Evolutionary conservation across 1,140 invertebrate genomes (phyloP).

Genomic region (Apis dorsata): DNA sequence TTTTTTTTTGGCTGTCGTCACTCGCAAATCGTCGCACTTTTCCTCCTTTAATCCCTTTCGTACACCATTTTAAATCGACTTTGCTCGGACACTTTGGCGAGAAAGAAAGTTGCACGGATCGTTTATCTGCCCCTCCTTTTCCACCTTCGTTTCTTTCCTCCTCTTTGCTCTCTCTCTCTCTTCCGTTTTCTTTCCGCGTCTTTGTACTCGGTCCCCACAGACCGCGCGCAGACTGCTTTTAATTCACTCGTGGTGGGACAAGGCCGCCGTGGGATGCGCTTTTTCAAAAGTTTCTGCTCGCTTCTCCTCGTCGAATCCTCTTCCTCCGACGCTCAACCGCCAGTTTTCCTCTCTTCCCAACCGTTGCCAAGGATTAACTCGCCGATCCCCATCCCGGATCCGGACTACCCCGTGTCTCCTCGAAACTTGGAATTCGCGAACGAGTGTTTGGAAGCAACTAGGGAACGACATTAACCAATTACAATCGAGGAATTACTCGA

Average conservation of each 20-base stretch:
- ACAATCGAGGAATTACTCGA: too few relatives aligned
- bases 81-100: neutral
- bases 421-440: too few relatives aligned
- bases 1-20: too few relatives aligned
- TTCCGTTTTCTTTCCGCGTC: too few relatives aligned
- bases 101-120: constrained; percentile 11
- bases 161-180: too few relatives aligned
- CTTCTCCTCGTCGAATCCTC: neutral
- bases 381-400: too few relatives aligned
- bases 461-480: too few relatives aligned
- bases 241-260: neutral
- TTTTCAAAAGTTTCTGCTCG: neutral
- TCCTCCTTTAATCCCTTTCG: too few relatives aligned
- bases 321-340: neutral
- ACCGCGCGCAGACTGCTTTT: constrained; percentile 12
- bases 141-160: too few relatives aligned
- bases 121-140: neutral
- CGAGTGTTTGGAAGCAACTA: too few relatives aligned
- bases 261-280: neutral
- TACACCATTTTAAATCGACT: neutral
- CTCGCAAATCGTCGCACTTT: too few relatives aligned
- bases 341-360: neutral
- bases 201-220: neutral
- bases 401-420: too few relatives aligned
- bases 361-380: neutral